Evolutionary conservation across 2,888 invertebrate genomes (phyloP).

Genomic region (Melanchra persicariae): DNA sequence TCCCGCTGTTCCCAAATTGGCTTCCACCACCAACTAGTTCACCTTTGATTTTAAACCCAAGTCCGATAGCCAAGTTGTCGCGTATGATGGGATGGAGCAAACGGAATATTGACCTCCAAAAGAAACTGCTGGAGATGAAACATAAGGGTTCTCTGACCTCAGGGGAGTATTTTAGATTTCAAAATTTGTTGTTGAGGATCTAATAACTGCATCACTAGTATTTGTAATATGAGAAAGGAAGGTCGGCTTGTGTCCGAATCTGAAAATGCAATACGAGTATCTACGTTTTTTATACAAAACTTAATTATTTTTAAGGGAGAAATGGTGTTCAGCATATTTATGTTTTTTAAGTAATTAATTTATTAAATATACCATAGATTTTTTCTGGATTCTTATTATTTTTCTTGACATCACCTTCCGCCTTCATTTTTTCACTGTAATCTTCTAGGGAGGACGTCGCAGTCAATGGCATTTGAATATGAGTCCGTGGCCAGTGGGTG

Average conservation of each 20-base stretch:
- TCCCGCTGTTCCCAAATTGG: constrained; percentile 32
- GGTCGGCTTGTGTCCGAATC: background rate
- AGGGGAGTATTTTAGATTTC: constrained; percentile 75
- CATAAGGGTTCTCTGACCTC: constrained; percentile 75
- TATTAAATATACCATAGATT: constrained; percentile 5
- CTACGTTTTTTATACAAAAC: background rate
- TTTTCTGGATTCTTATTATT: background rate
- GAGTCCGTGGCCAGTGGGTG: background rate
- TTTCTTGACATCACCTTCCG: background rate
- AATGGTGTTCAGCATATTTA: background rate
- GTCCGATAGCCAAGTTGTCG: constrained; percentile 4
- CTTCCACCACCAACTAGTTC: background rate
- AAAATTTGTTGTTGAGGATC: constrained; percentile 67
- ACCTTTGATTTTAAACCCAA: background rate
- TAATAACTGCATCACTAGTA: background rate
- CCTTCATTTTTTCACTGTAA: too few relatives aligned
- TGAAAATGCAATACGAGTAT: background rate
- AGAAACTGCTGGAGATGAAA: constrained; percentile 75
- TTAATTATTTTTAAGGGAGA: background rate
- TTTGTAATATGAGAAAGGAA: background rate
- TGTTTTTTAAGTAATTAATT: constrained; percentile 9
- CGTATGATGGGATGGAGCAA: background rate
- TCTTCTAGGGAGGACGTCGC: background rate
- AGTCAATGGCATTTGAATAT: background rate
- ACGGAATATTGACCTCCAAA: constrained; percentile 13